Base-by-base conservation (phyloP, 2,888 invertebrate genomes). In the Thereva nobilitata region DNA sequence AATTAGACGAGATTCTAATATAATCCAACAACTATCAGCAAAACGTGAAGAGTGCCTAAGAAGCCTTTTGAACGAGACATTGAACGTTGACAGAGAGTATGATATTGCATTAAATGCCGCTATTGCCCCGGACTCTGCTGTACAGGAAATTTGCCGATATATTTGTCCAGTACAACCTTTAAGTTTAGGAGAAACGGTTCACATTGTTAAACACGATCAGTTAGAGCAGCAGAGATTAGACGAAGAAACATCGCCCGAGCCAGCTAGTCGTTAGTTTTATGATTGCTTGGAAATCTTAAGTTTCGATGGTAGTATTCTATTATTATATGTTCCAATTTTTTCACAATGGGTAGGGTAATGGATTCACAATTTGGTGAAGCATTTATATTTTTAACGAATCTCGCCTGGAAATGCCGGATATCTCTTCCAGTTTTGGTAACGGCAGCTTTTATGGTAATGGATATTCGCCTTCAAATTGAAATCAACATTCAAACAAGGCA, bases 321-420 rank as follows among this genome's bases (percentile, higher is more conserved):
- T 34, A 23, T 23, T 50, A 23, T 34, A 50, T 50, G 34, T n/a
- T 47, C 23, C 23, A 23, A 10, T 4, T 23, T 47, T 47, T 4
- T 37, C 35, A 49, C 5, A 23, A 59, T 59, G 63, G 52, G 52
- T 52, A 73, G 44, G 68, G 80, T 59, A n/a, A 37, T 80, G 84
- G 70, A 81, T 73, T 75, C 80, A 72, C 73, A 81, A 76, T 78
- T 80, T 70, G 79, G 79, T 8, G 80, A 82, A 70, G 79, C 84
- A 9, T 81, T 90, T 69, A 76, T 89, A 63, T 90, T 90, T 76
- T 83, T 91, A 71, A 83, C 90, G 44, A 85, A 87, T 71, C 80
- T 91, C 72, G 90, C 89, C 2, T 91, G 89, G 89, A 85, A 86
- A 70, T 87, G 87, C 54, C 84, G 89, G 47, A 82, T 87, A 68